phyloP scores from a whole-genome alignment of 2,888 invertebrate species.

The Trissolcus japonicus region DNA sequence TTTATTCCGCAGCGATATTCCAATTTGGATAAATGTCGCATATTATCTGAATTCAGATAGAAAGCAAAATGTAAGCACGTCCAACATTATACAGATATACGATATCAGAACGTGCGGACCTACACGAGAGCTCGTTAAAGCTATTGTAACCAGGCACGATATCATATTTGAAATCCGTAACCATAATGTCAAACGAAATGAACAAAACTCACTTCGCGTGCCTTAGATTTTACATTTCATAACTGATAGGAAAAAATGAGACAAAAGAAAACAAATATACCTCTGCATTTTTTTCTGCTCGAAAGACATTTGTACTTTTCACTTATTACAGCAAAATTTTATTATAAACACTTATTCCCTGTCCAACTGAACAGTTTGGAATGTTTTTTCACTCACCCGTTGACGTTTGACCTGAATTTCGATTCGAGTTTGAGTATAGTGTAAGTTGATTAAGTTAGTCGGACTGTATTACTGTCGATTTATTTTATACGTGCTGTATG shows the following conservation, averaged over 20 bases:
- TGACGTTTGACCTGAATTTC: not conserved
- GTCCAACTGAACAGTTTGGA: not conserved
- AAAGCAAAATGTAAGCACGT: constrained; percentile 54
- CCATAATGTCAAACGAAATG: constrained; percentile 29
- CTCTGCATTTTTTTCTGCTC: too few species aligned
- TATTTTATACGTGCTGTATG: constrained; percentile 18
- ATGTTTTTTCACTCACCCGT: not conserved
- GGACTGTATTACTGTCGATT: constrained; percentile 10
- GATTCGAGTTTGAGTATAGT: not conserved
- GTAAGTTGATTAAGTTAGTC: constrained; percentile 20
- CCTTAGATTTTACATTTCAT: constrained; percentile 4
- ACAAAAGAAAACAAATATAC: too few species aligned
- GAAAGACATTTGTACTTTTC: too few species aligned
- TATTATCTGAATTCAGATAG: constrained; percentile 55
- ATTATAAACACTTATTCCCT: too few species aligned
- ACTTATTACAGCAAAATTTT: too few species aligned
- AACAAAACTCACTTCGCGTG: constrained; percentile 18
- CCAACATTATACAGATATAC: constrained; percentile 45
- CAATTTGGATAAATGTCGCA: constrained; percentile 54
- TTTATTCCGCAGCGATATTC: constrained; percentile 41
- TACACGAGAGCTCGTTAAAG: constrained; percentile 43
- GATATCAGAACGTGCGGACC: constrained; percentile 52
- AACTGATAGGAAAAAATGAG: too few species aligned
- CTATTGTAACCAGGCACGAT: constrained; percentile 51
- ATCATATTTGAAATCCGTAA: constrained; percentile 46